Base-by-base conservation (phyloP, 1,140 invertebrate species). In the Triops longicaudatus region DNA sequence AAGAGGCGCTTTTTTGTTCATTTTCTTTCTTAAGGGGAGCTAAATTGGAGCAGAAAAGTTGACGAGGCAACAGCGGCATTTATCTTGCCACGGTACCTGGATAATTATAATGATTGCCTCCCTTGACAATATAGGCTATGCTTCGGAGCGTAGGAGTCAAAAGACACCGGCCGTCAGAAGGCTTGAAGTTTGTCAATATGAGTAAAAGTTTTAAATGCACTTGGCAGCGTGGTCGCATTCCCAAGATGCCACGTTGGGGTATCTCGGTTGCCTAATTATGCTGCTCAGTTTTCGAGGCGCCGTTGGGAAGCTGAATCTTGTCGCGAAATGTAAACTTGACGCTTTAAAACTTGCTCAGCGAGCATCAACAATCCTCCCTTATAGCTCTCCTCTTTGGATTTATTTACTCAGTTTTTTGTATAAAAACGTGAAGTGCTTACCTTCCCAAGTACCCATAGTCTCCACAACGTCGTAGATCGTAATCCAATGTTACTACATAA, bases 201-300 rank as follows among this genome's bases (percentile, higher is more conserved):
- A 63, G 50, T 22, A 63, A 63, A 17, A 63, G 31, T 37, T 37
- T 37, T 63, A 63, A 63, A 63, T 63, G 50, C 50, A 63, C 50
- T 63, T 63, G 50, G 50, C 50, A 63, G 50, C 50, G 14, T 63
- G 50, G 50, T 63, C 50, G 50, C 50, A 63, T 63, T 63, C 50
- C 50, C 10, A 12, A 63, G 17, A 63, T 63, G 50, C 50, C 50
- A 63, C 14, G 50, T 63, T 63, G 10, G 17, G 50, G 50, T 63
- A 37, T 63, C 50, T 22, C 50, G 50, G 50, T 63, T 63, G 50
- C 50, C 50, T 63, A 63, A 63, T 63, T 63, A 63, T 63, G 50
- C 50, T 63, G 50, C 50, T 63, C 50, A 63, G 50, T 63, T 63
- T 63, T 63, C 50, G 14, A 63, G 50, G 50, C 50, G 50, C 50